A percentile compares a stretch with the other conserved stretches of the same genome.
These are phyloP conservation scores for Pterois miles DNA, from an alignment of 2,797 vertebrate genomes.

Conservation along the genomic window DNA sequence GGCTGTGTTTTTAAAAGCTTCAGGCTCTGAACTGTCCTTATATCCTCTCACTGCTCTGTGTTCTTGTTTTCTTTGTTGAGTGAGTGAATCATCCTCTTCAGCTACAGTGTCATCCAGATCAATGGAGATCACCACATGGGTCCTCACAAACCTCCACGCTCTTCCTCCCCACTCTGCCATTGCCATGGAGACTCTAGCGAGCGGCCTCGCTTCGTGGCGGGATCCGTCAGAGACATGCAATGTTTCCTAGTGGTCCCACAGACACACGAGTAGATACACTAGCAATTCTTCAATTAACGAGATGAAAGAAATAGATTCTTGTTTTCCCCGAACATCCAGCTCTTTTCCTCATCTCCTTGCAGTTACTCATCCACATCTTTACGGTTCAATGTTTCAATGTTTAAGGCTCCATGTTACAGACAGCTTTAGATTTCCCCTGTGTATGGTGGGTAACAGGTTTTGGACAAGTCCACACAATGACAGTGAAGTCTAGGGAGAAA, in stretches of 20 bases:
- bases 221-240: constrained; percentile 32
- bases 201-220: constrained; percentile 14
- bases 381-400: not conserved
- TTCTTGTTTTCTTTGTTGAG: constrained; percentile 52
- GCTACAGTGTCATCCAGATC: constrained; percentile 54
- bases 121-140: constrained; percentile 68
- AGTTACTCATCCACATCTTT: not conserved
- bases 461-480: constrained; percentile 11
- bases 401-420: not conserved
- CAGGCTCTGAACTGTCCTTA: not conserved
- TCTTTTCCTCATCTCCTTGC: not conserved
- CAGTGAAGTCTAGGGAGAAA: constrained; percentile 11
- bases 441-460: constrained; percentile 18
- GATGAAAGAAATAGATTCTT: not conserved
- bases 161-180: constrained; percentile 55
- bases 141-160: constrained; percentile 45
- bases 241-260: constrained; percentile 1
- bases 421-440: constrained; percentile 11
- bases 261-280: not conserved
- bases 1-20: constrained; percentile 1
- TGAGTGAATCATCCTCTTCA: constrained; percentile 60
- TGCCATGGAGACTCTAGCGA: constrained; percentile 68
- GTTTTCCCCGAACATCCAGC: not conserved
- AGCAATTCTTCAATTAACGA: constrained; percentile 22
- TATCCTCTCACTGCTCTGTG: constrained; percentile 34